Percentiles rank a stretch among this genome's conserved stretches.
phyloP scores from a whole-genome alignment of 2,113 vertebrate genomes.

The Amblyornis subalaris region DNA sequence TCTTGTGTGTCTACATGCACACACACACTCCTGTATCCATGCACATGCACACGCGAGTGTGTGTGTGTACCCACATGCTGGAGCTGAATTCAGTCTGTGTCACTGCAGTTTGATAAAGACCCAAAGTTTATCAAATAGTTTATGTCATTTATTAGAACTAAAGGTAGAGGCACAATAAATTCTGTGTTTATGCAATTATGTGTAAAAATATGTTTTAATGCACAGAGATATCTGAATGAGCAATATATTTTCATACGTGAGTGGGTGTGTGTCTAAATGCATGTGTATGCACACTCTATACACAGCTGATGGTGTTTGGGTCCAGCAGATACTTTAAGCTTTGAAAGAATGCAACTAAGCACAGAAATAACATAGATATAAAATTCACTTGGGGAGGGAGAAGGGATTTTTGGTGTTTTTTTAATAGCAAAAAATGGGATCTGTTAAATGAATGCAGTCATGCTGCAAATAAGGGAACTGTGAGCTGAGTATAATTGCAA shows the following conservation, averaged over 20 bases:
- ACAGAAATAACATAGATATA: background rate
- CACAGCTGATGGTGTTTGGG: background rate
- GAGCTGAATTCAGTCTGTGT: background rate
- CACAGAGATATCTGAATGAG: background rate
- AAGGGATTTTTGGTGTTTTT: background rate
- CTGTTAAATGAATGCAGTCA: background rate
- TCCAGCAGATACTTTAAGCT: background rate
- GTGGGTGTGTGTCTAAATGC: background rate
- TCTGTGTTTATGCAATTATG: background rate
- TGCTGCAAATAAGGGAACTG: background rate
- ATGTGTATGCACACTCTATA: background rate
- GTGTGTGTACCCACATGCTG: fast-evolving
- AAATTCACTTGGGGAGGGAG: background rate
- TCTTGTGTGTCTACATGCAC: fast-evolving
- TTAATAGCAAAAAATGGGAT: background rate
- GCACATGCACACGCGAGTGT: fast-evolving
- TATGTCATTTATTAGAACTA: background rate
- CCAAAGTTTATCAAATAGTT: background rate
- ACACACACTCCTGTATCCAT: background rate
- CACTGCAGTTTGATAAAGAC: background rate
- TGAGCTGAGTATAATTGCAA: background rate
- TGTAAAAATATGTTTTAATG: background rate
- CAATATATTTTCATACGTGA: background rate
- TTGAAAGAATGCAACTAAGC: background rate
- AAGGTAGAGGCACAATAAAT: background rate